A percentile compares a stretch with the other conserved stretches of the same genome.
Evolutionary conservation across 2,113 vertebrate species (phyloP).

Genomic region (Craseonycteris thonglongyai): DNA sequence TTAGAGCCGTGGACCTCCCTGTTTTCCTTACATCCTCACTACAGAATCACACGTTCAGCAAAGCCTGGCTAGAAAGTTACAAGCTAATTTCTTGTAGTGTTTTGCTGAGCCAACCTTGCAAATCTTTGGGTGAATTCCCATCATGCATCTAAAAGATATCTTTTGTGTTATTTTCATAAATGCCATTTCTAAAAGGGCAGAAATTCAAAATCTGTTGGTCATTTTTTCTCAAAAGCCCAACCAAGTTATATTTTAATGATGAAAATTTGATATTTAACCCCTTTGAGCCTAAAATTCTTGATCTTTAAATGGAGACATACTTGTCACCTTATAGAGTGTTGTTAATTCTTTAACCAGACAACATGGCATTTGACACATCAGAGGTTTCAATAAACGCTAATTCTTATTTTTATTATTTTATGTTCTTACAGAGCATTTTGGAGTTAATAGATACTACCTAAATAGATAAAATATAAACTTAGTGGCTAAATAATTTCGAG

Average conservation of each 20-base stretch:
- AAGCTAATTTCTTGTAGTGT: neutral
- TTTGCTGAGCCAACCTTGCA: neutral
- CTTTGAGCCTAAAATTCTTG: neutral
- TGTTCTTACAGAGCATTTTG: neutral
- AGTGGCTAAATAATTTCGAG: neutral
- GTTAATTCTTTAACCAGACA: neutral
- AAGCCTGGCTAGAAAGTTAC: neutral
- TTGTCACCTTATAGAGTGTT: neutral
- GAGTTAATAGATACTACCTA: neutral
- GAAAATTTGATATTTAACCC: neutral
- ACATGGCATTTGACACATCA: neutral
- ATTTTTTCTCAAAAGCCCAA: neutral
- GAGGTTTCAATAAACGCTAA: neutral
- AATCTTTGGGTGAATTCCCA: neutral
- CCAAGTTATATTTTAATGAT: neutral
- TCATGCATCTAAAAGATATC: neutral
- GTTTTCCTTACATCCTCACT: slow-evolving; percentile 37
- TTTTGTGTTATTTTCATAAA: neutral
- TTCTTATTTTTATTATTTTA: neutral
- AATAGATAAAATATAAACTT: neutral
- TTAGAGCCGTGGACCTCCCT: neutral
- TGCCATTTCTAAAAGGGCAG: neutral
- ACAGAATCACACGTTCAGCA: neutral
- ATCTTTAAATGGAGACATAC: slow-evolving; percentile 21
- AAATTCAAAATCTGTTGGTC: neutral